Evolutionary conservation across 1,140 invertebrate species (phyloP).

Genomic region (Neodiprion pinetum): DNA sequence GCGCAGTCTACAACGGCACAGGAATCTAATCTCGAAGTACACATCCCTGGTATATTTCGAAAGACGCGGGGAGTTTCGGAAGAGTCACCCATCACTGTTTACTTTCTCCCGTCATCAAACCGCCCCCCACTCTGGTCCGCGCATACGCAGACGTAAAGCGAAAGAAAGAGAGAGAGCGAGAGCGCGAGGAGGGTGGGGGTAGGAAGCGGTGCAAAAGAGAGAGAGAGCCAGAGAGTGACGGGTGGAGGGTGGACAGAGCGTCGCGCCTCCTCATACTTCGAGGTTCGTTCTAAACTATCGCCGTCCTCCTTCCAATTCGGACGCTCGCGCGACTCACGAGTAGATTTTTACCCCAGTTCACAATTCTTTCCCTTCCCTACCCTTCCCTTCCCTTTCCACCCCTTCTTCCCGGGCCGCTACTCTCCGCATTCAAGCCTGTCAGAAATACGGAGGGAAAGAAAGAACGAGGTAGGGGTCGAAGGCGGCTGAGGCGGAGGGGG

Average conservation of each 20-base stretch:
- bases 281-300: slow-evolving; percentile 11
- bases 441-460: slow-evolving; percentile 6
- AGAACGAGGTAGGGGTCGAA: neutral
- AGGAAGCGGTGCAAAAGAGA: neutral
- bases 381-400: slow-evolving; percentile 24
- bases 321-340: slow-evolving; percentile 9
- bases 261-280: neutral
- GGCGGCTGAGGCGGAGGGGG: slow-evolving; percentile 14
- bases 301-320: neutral
- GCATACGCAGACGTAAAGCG: neutral
- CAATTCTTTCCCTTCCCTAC: slow-evolving; percentile 43
- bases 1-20: too few species aligned
- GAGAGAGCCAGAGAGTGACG: neutral
- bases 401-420: slow-evolving; percentile 25
- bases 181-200: neutral
- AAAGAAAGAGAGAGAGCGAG: neutral
- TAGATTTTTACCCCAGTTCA: slow-evolving; percentile 56
- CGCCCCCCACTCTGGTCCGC: slow-evolving; percentile 21
- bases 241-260: neutral
- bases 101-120: slow-evolving; percentile 6
- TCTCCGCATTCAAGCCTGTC: slow-evolving; percentile 27
- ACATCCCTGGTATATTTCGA: neutral
- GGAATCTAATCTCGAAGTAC: too few species aligned
- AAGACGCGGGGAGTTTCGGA: slow-evolving; percentile 5
- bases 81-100: slow-evolving; percentile 17